Evolutionary conservation across 1,140 invertebrate species (phyloP), one percentile per base, ranked within the genome.

Genomic region (Drosophila albomicans): DNA sequence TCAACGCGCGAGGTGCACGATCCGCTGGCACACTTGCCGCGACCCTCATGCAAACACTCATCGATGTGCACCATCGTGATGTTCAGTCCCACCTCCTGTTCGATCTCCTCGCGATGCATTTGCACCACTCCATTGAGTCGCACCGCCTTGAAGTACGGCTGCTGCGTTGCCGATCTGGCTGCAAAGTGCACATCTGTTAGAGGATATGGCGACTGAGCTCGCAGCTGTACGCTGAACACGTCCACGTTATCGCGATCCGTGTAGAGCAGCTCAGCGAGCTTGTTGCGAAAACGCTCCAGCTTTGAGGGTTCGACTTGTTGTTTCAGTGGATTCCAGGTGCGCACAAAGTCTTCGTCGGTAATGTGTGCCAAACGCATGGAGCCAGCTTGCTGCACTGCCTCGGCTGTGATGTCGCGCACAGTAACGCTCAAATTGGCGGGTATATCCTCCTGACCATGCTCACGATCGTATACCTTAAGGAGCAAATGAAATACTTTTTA

Each of bases 31-130:
- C 93, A 93, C 35, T 95, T 93, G 5, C 75, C 79, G 1, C 58
- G 64, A 0, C 78, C 85, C 67, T 92, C 91, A 3, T 94, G 93
- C 41, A 95, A 85, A 74, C 96, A 96, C 80, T 96, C 95, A 81
- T 96, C 95, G 58, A 96, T 96, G 32, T 95, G 95, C 4, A 96
- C 95, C 95, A 96, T 95, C 7, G 94, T 94, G 20, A 96, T 95
- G 66, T 95, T 94, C 15, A 96, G 93, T 7, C 95, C 95, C 35
- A 96, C 93, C 61, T 94, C 94, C 15, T 93, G 78, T 84, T 95
- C 95, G 89, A 96, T 95, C 93, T 96, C 93, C 68, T 94, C 93
- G 68, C 94, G 92, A 78, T 96, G 94, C 74, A 95, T 93, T 10
- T 94, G 89, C 5, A 96, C 93, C 10, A 95, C 93, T 1, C 95